Evolutionary conservation across 2,888 invertebrate species (phyloP).

Genomic region (Corythucha ciliata): DNA sequence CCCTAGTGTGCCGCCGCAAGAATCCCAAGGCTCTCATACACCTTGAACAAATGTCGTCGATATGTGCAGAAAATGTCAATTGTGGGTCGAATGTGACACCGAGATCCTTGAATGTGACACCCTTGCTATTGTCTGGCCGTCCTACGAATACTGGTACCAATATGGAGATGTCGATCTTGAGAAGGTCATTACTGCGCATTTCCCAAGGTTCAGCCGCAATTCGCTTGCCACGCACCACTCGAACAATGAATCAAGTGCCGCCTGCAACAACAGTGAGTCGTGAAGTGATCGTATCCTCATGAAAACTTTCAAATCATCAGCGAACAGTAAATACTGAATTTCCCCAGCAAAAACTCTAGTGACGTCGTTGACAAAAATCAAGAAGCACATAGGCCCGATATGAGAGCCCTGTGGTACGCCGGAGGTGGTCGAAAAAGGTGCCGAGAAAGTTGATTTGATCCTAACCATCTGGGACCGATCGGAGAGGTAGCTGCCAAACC

Average conservation of each 20-base stretch:
- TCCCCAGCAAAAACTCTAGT: neutral
- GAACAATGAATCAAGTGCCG: neutral
- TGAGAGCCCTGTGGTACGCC: slow-evolving; percentile 1
- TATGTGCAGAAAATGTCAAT: too few relatives aligned
- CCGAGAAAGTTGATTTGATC: too few relatives aligned
- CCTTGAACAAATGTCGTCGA: too few relatives aligned
- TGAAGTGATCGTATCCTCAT: neutral
- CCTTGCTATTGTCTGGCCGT: too few relatives aligned
- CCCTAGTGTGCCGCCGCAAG: neutral
- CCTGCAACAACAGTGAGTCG: neutral
- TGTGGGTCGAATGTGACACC: too few relatives aligned
- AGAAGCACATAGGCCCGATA: neutral
- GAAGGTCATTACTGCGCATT: neutral
- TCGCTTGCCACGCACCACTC: neutral
- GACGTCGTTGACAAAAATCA: neutral
- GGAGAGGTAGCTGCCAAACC: too few relatives aligned
- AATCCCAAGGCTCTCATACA: neutral
- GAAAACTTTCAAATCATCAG: neutral
- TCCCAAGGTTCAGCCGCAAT: neutral
- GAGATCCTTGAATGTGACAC: too few relatives aligned
- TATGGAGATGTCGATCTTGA: too few relatives aligned
- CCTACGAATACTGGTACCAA: too few relatives aligned
- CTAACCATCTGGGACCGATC: too few relatives aligned
- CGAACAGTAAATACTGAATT: neutral
- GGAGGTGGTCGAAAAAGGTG: too few relatives aligned